Percentiles rank a stretch among this genome's conserved stretches.
These are phyloP conservation scores for Drosophila kuntzei DNA, from an alignment of 2,888 invertebrate genomes.

Conservation along the genomic window DNA sequence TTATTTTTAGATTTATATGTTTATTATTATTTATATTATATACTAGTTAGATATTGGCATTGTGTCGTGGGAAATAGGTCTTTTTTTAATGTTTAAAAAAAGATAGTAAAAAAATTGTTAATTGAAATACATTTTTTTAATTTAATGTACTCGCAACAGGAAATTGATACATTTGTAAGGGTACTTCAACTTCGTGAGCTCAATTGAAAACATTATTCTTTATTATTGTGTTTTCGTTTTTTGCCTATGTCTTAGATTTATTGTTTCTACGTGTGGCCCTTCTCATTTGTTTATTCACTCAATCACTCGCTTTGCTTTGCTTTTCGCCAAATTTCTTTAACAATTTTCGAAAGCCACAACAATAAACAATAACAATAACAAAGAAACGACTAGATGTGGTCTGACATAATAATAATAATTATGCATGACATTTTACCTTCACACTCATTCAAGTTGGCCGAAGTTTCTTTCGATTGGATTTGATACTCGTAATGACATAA, in stretches of 20 bases:
- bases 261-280: slow-evolving; percentile 34
- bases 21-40: no score
- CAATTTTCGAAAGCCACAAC: slow-evolving; percentile 61
- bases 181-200: neutral
- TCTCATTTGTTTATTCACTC: slow-evolving; percentile 14
- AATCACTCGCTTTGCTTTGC: slow-evolving; percentile 25
- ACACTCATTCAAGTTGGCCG: slow-evolving; percentile 56
- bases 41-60: no score
- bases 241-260: slow-evolving; percentile 17
- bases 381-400: slow-evolving; percentile 31
- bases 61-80: no score
- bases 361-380: slow-evolving; percentile 23
- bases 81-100: no score
- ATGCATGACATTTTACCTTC: slow-evolving; percentile 65
- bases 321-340: slow-evolving; percentile 51
- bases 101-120: no score
- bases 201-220: neutral
- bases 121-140: no score
- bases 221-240: slow-evolving; percentile 6
- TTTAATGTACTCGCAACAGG: no score
- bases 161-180: neutral
- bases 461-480: slow-evolving; percentile 43
- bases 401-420: slow-evolving; percentile 77
- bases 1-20: no score
- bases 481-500: slow-evolving; percentile 61